phyloP scores from a whole-genome alignment of 64 coral and sea anemone genomes.

The Catalaphyllia jardinei region DNA sequence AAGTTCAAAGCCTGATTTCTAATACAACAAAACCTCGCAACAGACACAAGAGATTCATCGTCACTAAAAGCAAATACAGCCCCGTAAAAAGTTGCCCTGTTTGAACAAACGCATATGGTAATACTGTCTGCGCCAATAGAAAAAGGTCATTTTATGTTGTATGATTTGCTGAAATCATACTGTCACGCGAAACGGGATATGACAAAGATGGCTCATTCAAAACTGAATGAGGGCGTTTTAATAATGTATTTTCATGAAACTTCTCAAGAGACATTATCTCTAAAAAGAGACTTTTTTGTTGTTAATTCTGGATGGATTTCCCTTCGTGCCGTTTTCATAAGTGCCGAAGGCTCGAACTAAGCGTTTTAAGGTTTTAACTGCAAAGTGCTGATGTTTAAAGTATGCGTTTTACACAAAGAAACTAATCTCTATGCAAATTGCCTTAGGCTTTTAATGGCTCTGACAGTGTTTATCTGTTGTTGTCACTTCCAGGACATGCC shows the following conservation, averaged over 20 bases:
- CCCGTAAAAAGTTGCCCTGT: not conserved
- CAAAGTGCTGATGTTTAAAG: not conserved
- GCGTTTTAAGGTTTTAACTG: not conserved
- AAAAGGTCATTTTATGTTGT: not conserved
- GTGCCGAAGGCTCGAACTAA: not conserved
- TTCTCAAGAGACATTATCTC: not conserved
- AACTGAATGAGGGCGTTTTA: not conserved
- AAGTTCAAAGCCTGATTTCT: not conserved
- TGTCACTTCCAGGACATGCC: not conserved
- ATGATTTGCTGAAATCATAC: not conserved
- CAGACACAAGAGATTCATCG: not conserved
- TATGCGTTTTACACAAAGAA: not conserved
- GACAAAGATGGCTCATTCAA: not conserved
- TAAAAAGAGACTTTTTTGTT: not conserved
- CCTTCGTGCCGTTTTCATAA: not conserved
- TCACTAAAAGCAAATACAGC: conserved; percentile 13
- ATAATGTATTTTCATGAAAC: not conserved
- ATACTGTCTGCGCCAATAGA: not conserved
- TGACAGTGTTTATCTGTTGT: not conserved
- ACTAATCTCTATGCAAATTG: conserved; percentile 26
- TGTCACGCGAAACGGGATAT: conserved; percentile 10
- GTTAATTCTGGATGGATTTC: not conserved
- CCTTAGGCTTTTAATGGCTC: not conserved
- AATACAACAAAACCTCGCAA: not conserved
- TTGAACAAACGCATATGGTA: conserved; percentile 27